These are phyloP conservation scores for Platycnemis pennipes DNA, from an alignment of 2,888 invertebrate species.

Conservation along the genomic window DNA sequence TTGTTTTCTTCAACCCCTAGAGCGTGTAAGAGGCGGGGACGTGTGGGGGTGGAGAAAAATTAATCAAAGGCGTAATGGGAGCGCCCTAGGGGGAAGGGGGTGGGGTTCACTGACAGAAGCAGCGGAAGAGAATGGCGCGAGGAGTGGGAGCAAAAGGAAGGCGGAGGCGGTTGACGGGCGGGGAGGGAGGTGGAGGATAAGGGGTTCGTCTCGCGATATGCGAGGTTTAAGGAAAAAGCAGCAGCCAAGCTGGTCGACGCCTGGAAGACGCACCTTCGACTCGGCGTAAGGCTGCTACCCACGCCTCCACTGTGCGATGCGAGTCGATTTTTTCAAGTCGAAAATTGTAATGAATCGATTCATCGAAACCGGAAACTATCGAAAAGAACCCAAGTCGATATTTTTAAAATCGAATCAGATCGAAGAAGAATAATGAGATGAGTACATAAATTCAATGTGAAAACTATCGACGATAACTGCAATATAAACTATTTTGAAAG, in stretches of 20 bases:
- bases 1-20: neutral
- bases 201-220: too few species aligned
- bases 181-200: neutral
- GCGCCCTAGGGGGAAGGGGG: neutral
- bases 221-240: neutral
- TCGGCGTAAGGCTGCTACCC: neutral
- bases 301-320: neutral
- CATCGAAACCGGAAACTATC: too few species aligned
- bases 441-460: too few species aligned
- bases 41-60: conserved; percentile 23
- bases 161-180: neutral
- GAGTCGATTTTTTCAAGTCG: neutral
- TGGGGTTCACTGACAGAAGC: neutral
- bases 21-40: neutral
- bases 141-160: neutral
- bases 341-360: neutral
- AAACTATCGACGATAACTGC: too few species aligned
- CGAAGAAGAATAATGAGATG: too few species aligned
- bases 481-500: too few species aligned
- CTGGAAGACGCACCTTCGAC: neutral
- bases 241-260: neutral
- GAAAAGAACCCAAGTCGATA: too few species aligned
- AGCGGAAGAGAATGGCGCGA: neutral
- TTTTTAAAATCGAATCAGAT: too few species aligned
- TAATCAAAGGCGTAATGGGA: neutral